phyloP scores from a whole-genome alignment of 2,113 vertebrate genomes.

The Platysternon megacephalum region DNA sequence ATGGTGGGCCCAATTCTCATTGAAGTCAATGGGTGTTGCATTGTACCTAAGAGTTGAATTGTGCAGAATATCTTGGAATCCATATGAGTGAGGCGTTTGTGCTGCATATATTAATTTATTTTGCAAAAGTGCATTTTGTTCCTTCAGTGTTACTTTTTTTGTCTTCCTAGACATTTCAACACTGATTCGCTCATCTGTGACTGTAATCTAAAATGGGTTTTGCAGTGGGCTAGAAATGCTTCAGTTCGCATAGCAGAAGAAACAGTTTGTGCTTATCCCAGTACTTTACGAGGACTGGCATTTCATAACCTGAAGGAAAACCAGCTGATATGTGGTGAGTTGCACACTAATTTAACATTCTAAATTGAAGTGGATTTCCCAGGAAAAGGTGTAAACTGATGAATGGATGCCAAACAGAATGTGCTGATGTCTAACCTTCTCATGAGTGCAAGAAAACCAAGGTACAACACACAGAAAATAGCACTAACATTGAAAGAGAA shows the following conservation, averaged over 20 bases:
- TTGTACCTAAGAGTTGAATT: not conserved
- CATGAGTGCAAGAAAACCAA: not conserved
- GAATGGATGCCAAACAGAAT: accelerated
- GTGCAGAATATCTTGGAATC: not conserved
- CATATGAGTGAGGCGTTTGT: not conserved
- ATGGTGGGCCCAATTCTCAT: not conserved
- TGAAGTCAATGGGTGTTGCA: not conserved
- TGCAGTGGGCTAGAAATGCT: constrained; percentile 83
- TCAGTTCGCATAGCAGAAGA: constrained; percentile 85
- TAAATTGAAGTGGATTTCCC: not conserved
- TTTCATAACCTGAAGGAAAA: constrained; percentile 83
- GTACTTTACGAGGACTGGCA: constrained; percentile 81
- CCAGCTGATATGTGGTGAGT: constrained; percentile 88
- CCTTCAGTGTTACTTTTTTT: not conserved
- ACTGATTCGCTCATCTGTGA: constrained; percentile 91
- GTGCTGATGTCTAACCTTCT: not conserved
- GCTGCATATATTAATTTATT: not conserved
- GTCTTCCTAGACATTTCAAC: constrained; percentile 83
- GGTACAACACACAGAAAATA: not conserved
- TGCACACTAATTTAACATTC: not conserved
- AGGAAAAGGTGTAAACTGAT: not conserved
- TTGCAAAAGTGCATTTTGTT: not conserved
- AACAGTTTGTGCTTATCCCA: constrained; percentile 85
- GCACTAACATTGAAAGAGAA: not conserved
- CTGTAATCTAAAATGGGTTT: constrained; percentile 90